Conservation (phyloP, 2,888 invertebrate species). For the Marasmarcha lunaedactyla region DNA sequence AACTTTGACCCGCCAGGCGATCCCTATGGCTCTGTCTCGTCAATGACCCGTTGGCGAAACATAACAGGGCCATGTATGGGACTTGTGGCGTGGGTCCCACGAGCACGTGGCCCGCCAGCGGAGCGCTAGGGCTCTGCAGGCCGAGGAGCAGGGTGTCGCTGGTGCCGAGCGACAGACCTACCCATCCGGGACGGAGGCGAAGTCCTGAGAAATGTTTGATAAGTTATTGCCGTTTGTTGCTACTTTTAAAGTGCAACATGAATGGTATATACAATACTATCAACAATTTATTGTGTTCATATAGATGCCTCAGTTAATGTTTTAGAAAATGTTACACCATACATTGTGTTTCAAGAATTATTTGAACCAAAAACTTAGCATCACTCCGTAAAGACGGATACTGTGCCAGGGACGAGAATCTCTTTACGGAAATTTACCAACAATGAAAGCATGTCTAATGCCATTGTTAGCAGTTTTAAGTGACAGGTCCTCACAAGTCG, state of each 20-base stretch:
- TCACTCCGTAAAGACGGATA: no score
- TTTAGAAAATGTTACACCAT: no score
- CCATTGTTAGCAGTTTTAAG: no score
- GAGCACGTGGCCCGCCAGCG: constrained; percentile 86
- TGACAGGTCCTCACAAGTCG: no score
- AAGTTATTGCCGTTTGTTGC: constrained; percentile 5
- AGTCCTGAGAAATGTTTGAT: constrained; percentile 73
- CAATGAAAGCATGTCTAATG: no score
- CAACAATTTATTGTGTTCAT: no score
- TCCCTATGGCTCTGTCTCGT: constrained; percentile 88
- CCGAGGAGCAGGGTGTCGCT: constrained; percentile 93
- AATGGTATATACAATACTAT: no score
- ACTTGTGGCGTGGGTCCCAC: constrained; percentile 84
- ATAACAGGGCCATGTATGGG: constrained; percentile 90
- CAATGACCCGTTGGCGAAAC: constrained; percentile 94
- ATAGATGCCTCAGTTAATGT: no score
- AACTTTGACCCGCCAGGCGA: constrained; percentile 78
- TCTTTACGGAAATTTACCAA: no score
- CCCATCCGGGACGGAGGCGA: constrained; percentile 81
- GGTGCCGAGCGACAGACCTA: constrained; percentile 91
- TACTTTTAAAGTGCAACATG: constrained; percentile 15
- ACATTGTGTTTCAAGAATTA: no score
- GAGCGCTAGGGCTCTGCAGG: constrained; percentile 74
- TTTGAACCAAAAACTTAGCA: no score
- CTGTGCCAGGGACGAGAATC: no score